Conservation (phyloP, 2,113 vertebrate species). For the Amblyopsis rosae region DNA sequence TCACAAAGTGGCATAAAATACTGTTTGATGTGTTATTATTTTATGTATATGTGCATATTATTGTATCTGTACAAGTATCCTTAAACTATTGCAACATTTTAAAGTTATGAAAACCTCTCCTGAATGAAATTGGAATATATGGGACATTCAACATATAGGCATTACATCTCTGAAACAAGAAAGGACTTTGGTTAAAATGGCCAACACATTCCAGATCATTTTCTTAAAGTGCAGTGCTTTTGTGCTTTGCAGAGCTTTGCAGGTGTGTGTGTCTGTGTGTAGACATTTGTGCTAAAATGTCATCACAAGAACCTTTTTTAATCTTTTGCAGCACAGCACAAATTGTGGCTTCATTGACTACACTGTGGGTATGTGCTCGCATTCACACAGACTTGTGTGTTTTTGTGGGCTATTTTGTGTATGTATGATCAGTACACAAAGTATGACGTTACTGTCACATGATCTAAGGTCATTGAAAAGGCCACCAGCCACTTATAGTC, state of each 20-base stretch:
- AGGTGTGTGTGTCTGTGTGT: background rate
- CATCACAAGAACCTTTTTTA: background rate
- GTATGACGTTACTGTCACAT: no score
- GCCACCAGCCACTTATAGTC: constrained; percentile 25
- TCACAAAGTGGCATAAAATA: no score
- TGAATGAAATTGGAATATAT: no score
- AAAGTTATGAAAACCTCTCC: no score
- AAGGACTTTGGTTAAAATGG: background rate
- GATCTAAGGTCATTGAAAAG: background rate
- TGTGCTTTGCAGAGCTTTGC: no score
- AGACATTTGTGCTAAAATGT: background rate
- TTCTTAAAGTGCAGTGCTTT: background rate
- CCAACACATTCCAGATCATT: background rate
- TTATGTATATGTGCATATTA: no score
- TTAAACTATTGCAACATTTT: no score
- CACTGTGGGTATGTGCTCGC: background rate
- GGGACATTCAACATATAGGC: no score
- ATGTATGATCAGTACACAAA: background rate
- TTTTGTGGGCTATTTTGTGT: background rate
- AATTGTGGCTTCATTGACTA: no score
- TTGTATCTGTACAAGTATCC: no score
- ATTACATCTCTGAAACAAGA: background rate
- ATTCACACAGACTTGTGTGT: background rate
- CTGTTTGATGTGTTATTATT: no score
- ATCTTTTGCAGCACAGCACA: no score